phyloP scores from a whole-genome alignment of 2,797 vertebrate genomes.

The Pelochelys cantorii region DNA sequence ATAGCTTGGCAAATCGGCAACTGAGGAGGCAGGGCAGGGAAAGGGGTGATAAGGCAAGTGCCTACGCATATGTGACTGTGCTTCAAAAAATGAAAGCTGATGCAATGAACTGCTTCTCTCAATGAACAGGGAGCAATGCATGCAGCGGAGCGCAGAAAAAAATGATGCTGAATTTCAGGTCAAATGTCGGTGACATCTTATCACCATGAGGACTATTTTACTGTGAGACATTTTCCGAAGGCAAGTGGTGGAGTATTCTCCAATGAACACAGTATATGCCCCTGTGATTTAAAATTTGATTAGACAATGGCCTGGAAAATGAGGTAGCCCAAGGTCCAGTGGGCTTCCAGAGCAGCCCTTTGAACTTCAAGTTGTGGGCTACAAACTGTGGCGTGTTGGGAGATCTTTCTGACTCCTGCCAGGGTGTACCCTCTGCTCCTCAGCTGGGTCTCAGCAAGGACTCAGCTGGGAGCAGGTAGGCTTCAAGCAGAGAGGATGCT shows the following conservation, averaged over 20 bases:
- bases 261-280: not conserved
- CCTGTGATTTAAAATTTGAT: not conserved
- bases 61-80: not conserved
- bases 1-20: not conserved
- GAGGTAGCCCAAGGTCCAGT: too few relatives aligned
- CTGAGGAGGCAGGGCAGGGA: not conserved
- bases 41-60: not conserved
- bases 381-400: too few relatives aligned
- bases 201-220: not conserved
- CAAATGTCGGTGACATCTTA: not conserved
- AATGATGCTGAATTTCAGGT: constrained; percentile 45
- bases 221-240: not conserved
- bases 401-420: too few relatives aligned
- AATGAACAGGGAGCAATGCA: constrained; percentile 70
- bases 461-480: too few relatives aligned
- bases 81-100: not conserved
- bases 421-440: too few relatives aligned
- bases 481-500: too few relatives aligned
- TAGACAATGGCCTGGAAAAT: not conserved
- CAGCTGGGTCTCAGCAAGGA: too few relatives aligned
- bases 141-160: constrained; percentile 65
- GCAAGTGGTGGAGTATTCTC: not conserved
- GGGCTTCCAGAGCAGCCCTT: too few relatives aligned
- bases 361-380: too few relatives aligned
- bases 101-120: not conserved